Conservation (phyloP, 2,797 vertebrate species). For the Podarcis siculus region DNA sequence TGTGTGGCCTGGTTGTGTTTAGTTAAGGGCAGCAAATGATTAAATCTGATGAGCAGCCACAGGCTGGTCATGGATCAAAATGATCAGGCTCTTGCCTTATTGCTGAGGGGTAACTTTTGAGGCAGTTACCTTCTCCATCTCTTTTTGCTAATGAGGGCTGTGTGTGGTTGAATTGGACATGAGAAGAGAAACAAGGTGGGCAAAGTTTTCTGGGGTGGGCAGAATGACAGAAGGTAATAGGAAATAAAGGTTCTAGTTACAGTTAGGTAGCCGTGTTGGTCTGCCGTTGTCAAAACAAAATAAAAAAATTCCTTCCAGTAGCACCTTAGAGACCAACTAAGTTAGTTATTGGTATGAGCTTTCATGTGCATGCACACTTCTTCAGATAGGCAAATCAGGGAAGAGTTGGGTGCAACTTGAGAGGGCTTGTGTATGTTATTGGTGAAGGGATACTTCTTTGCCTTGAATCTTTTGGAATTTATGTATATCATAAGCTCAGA, state of each 20-base stretch:
- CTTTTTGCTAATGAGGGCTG: not conserved
- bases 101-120: fast-evolving
- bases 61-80: not conserved
- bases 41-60: not conserved
- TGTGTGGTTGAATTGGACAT: not conserved
- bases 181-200: not conserved
- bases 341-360: too few species aligned
- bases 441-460: not conserved
- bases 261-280: too few species aligned
- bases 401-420: not conserved
- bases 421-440: not conserved
- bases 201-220: not conserved
- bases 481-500: too few species aligned
- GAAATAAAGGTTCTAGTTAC: not conserved
- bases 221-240: not conserved
- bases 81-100: too few species aligned
- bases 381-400: not conserved
- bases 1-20: fast-evolving
- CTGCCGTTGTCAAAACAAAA: too few species aligned
- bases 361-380: too few species aligned
- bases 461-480: too few species aligned
- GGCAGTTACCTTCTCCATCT: conserved; percentile 30
- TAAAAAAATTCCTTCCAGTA: too few species aligned
- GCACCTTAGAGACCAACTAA: too few species aligned
- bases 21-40: not conserved